Percentiles rank a stretch among this genome's conserved stretches.
phyloP scores from a whole-genome alignment of 35 echinoderm and acorn worm genomes.

The Apostichopus japonicus region DNA sequence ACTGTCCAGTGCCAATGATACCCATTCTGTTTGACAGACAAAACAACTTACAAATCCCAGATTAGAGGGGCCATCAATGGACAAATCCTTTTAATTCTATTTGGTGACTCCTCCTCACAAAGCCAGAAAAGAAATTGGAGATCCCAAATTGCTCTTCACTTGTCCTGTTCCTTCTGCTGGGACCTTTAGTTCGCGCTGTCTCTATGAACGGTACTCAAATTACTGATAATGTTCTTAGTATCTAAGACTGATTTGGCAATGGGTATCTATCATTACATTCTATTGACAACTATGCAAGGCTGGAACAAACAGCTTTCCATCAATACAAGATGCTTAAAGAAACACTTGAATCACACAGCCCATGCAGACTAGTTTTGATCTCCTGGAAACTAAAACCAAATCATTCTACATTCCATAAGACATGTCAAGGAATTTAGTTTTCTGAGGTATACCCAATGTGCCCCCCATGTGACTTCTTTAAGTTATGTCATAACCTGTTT shows the following conservation, averaged over 20 bases:
- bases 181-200: background rate
- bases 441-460: background rate
- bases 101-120: conserved; percentile 39
- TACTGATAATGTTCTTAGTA: conserved; percentile 10
- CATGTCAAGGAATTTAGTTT: background rate
- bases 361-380: conserved; percentile 7
- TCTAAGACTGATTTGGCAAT: background rate
- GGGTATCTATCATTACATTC: background rate
- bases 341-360: conserved; percentile 23
- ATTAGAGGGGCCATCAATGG: conserved; percentile 25
- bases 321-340: background rate
- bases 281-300: background rate
- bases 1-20: conserved; percentile 17
- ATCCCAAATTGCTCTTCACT: background rate
- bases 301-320: conserved; percentile 5
- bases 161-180: background rate
- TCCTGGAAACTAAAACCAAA: background rate
- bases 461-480: too few species aligned
- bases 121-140: conserved; percentile 4
- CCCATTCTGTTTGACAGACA: background rate
- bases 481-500: too few species aligned
- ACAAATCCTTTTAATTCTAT: conserved; percentile 41
- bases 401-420: background rate
- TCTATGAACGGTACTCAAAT: conserved; percentile 19
- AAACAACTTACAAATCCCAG: conserved; percentile 36